Evolutionary conservation across 2,113 vertebrate species (phyloP), one percentile per base, ranked within the genome.

Genomic region (Myotis davidii): DNA sequence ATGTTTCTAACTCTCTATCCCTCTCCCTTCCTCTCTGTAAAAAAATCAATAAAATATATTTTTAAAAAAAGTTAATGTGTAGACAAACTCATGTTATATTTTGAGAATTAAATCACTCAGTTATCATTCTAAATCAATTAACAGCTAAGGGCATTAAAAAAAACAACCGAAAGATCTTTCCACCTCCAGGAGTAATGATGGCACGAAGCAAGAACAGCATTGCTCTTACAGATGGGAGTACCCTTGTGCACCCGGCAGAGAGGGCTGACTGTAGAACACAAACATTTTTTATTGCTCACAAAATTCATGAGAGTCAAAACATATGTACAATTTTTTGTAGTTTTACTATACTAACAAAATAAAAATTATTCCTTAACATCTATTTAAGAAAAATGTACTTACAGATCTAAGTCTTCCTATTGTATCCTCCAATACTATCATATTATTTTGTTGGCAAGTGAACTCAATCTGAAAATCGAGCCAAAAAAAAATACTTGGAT

Each of bases 351-450:
- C 27, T 73, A 84, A 74, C 13, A 64, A 56, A 89, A 83, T 72
- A 89, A 77, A 90, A 88, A 64, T 61, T 3, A 95, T 74, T 93
- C 11, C 39, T 61, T 78, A 76, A 88, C n/a, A 91, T 4, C 17
- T 65, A 93, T 48, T 91, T 69, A 84, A 82, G 14, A 81, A 97
- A 97, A 82, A 97, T 18, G 6, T 34, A 96, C 98, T 98, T 97
- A 98, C 98, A 94, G 97, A 97, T 98, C 92, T 97, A 85, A 98
- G 95, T 72, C 92, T 97, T 97, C 96, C 97, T 93, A 98, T 95
- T 2, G 76, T 96, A 93, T 97, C 78, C 96, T 98, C 97, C 96
- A 98, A 95, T 56, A 96, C 95, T 86, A 94, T 96, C 96, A 98
- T 98, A 52, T 97, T 98, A 95, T 96, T 98, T 97, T 98, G 97